Evolutionary conservation across 2,888 invertebrate genomes (phyloP), one percentile per base, ranked within the genome.

Genomic region (Psylliodes chrysocephalus): DNA sequence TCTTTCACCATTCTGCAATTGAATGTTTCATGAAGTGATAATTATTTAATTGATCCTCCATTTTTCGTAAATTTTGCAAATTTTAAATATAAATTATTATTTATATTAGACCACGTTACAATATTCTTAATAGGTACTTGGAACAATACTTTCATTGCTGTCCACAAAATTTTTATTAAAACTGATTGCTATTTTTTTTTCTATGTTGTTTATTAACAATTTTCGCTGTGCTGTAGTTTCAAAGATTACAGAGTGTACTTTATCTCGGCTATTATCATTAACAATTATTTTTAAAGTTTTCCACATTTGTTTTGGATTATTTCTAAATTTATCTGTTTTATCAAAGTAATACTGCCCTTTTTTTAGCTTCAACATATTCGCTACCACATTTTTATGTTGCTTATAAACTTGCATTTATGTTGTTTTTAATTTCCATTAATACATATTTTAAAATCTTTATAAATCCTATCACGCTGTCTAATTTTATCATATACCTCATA

Each of bases 1-100:
- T 56, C 56, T 22, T 46, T 46, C 18, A 56, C n/a, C 30, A 55
- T 55, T 55, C 42, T 55, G 10, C 55, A 55, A 10, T 55, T 54
- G 14, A 49, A 25, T n/a, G 28, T 49, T 28, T 49, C 49, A 2
- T 49, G 28, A 2, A 54, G 54, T 19, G 54, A 54, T 22, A 54
- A 54, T 25, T 54, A 40, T 54, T 15, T 28, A 54, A 40, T 14
- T n/a, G n/a, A n/a, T n/a, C n/a, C n/a, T n/a, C n/a, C n/a, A n/a
- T n/a, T n/a, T n/a, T n/a, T n/a, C n/a, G n/a, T n/a, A n/a, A n/a
- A n/a, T n/a, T n/a, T n/a, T n/a, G 30, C 42, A 46, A 56, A 56
- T 33, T 46, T 33, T 46, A 35, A 17, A 25, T 56, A 46, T 30
- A 56, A 19, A 15, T 56, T 55, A n/a, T n/a, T n/a, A 56, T 35